Percentiles rank a stretch among this genome's conserved stretches.
Evolutionary conservation across 2,113 vertebrate genomes (phyloP).

Genomic region (Atractosteus spatula): DNA sequence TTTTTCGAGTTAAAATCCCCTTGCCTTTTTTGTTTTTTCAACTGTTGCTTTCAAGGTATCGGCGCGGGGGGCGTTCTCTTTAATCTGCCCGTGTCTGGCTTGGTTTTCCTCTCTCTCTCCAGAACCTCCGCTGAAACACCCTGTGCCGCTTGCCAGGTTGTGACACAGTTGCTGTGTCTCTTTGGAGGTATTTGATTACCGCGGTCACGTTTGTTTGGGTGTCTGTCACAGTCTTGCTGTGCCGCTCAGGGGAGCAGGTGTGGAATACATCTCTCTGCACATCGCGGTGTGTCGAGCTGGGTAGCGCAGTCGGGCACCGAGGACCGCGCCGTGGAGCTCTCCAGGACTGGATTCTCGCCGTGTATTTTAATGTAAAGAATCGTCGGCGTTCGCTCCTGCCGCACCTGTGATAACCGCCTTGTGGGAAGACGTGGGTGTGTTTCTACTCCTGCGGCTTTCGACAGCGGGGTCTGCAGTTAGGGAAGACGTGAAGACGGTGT

Average conservation of each 20-base stretch:
- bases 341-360: no score
- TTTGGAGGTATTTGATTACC: conserved; percentile 43
- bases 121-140: neutral
- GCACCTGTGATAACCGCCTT: neutral
- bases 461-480: neutral
- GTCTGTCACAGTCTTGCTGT: conserved; percentile 36
- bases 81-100: no score
- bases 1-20: neutral
- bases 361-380: neutral
- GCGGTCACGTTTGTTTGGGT: conserved; percentile 66
- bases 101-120: no score
- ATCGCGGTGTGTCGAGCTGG: conserved; percentile 24
- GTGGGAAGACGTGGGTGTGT: neutral
- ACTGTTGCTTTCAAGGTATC: conserved; percentile 15
- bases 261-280: conserved; percentile 14
- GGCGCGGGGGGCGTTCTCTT: neutral
- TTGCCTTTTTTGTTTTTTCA: neutral
- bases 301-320: conserved; percentile 15
- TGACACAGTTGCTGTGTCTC: conserved; percentile 2
- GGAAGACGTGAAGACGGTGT: neutral
- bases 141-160: neutral
- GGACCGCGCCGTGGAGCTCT: neutral
- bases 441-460: neutral
- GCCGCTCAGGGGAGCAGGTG: conserved; percentile 30
- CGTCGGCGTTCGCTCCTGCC: no score